A percentile compares a stretch with the other conserved stretches of the same genome.
Evolutionary conservation across 35 echinoderm and acorn worm genomes (phyloP).

Genomic region (Heliocidaris erythrogramma): DNA sequence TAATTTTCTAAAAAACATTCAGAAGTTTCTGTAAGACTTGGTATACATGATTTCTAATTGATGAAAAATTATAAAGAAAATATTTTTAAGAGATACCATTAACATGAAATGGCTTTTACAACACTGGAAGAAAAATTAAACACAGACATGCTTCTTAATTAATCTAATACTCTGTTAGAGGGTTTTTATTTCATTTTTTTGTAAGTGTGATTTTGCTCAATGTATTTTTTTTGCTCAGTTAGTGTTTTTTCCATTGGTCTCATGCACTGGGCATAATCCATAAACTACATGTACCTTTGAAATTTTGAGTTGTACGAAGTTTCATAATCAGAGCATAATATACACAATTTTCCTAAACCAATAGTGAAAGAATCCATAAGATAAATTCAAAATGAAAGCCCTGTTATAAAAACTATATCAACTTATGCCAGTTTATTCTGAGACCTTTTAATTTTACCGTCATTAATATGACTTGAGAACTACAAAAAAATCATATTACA

Average conservation of each 20-base stretch:
- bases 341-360: background rate
- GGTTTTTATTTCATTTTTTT: background rate
- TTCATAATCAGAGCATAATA: background rate
- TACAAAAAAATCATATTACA: background rate
- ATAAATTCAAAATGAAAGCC: background rate
- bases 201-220: background rate
- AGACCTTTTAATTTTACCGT: background rate
- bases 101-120: background rate
- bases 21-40: background rate
- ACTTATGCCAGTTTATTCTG: background rate
- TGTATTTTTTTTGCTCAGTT: background rate
- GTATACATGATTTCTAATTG: background rate
- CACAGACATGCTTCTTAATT: too few relatives aligned
- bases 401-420: background rate
- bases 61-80: background rate
- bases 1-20: background rate
- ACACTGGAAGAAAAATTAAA: too few relatives aligned
- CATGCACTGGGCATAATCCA: background rate
- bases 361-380: background rate
- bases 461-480: background rate
- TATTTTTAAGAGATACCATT: background rate
- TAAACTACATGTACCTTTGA: too few relatives aligned
- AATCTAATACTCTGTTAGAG: background rate
- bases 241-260: background rate
- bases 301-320: too few relatives aligned